Conservation (phyloP, 2,113 vertebrate genomes). For the Bothrops jararaca region DNA sequence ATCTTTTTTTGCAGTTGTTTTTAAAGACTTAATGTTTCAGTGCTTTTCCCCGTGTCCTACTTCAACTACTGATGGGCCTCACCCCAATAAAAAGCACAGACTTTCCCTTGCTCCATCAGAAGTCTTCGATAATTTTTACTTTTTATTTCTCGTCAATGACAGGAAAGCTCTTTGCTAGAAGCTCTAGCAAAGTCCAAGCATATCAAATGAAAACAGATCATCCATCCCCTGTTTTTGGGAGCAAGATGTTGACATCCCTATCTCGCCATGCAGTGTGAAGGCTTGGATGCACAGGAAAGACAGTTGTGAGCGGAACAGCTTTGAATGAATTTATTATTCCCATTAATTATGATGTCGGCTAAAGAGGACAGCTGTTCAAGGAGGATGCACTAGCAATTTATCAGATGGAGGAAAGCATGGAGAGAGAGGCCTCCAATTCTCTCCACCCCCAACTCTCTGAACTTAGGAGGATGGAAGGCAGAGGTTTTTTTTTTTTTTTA, state of each 20-base stretch:
- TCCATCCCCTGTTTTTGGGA: slow-evolving; percentile 40
- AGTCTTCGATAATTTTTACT: neutral
- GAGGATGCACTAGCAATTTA: slow-evolving; percentile 64
- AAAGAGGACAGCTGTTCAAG: slow-evolving; percentile 68
- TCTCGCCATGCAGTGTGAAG: slow-evolving; percentile 52
- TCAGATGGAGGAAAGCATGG: slow-evolving; percentile 59
- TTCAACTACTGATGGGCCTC: neutral
- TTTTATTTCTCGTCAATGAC: neutral
- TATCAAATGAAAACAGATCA: slow-evolving; percentile 34
- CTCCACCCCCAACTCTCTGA: slow-evolving; percentile 47
- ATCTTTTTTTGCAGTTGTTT: neutral
- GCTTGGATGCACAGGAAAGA: slow-evolving; percentile 48
- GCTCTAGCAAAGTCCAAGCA: slow-evolving; percentile 30
- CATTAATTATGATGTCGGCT: slow-evolving; percentile 73
- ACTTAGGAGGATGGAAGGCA: slow-evolving; percentile 67
- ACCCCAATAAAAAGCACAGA: neutral
- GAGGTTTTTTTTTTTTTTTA: slow-evolving; percentile 69
- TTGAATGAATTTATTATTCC: slow-evolving; percentile 66
- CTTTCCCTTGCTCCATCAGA: neutral
- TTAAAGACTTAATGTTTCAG: neutral
- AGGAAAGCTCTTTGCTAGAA: neutral
- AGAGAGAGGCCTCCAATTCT: slow-evolving; percentile 64
- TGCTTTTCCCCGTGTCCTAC: neutral
- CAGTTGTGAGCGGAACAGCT: slow-evolving; percentile 52
- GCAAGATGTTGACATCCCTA: slow-evolving; percentile 54